Conservation (phyloP, 2,797 vertebrate species). For the Chrosomus eos region DNA sequence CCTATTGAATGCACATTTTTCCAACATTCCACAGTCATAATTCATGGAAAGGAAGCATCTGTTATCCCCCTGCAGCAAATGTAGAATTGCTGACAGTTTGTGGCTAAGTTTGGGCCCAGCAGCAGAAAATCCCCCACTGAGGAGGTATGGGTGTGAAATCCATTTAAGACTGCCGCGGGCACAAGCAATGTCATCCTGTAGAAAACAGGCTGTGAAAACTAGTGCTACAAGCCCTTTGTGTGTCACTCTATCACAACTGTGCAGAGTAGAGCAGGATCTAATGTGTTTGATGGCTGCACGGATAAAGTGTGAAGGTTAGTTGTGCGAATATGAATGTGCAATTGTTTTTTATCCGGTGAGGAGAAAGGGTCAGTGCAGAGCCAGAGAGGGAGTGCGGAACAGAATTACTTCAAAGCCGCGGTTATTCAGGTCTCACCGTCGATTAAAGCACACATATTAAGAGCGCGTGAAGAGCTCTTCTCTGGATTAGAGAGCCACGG, state of each 20-base stretch:
- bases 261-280: neutral
- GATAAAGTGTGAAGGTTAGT: conserved; percentile 43
- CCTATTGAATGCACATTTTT: neutral
- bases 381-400: neutral
- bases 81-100: conserved; percentile 73
- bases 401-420: conserved; percentile 22
- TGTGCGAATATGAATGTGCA: neutral
- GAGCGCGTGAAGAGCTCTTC: conserved; percentile 25
- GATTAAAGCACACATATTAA: conserved; percentile 28
- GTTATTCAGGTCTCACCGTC: conserved; percentile 17
- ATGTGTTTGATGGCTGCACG: conserved; percentile 35
- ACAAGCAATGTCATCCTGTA: conserved; percentile 73
- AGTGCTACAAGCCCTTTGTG: conserved; percentile 59
- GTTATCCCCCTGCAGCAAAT: conserved; percentile 63
- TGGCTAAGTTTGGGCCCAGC: conserved; percentile 68
- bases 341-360: conserved; percentile 15
- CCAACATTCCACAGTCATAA: neutral
- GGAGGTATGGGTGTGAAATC: conserved; percentile 75
- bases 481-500: conserved; percentile 38
- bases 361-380: neutral
- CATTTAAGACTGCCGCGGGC: conserved; percentile 72
- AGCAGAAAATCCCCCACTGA: conserved; percentile 73
- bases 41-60: conserved; percentile 31
- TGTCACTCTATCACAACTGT: conserved; percentile 35
- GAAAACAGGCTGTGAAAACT: conserved; percentile 66